Conservation (phyloP, 1,140 invertebrate genomes). For the Lepeophtheirus salmonis region DNA sequence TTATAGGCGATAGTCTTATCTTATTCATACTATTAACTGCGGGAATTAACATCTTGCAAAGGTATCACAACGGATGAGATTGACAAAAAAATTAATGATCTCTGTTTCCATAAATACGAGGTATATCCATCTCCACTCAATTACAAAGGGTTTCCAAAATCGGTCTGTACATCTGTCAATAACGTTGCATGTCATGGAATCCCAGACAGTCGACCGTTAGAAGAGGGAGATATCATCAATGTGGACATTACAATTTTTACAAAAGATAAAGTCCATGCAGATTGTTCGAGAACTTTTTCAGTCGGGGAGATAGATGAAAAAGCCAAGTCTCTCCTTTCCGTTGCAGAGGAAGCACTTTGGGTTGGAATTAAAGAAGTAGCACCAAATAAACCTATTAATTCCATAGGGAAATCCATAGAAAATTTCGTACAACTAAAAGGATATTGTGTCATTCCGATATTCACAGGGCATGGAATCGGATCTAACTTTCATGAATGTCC, state of each 20-base stretch:
- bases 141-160: constrained; percentile 73
- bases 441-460: constrained; percentile 49
- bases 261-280: constrained; percentile 71
- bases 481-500: constrained; percentile 76
- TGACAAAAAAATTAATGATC: constrained; percentile 50
- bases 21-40: neutral
- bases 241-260: constrained; percentile 31
- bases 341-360: neutral
- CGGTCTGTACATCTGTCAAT: constrained; percentile 83
- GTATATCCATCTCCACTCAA: constrained; percentile 78
- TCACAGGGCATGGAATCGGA: constrained; percentile 83
- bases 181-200: constrained; percentile 89
- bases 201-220: constrained; percentile 56
- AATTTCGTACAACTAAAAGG: constrained; percentile 39
- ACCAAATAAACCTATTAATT: neutral
- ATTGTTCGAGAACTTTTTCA: constrained; percentile 68
- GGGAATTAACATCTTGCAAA: constrained; percentile 45
- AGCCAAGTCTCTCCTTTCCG: constrained; percentile 29
- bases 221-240: constrained; percentile 34
- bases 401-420: constrained; percentile 29
- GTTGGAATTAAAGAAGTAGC: neutral
- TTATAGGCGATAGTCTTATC: no score
- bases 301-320: constrained; percentile 57
- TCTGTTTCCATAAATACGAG: constrained; percentile 39
- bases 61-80: constrained; percentile 71